phyloP scores from a whole-genome alignment of 2,888 invertebrate genomes.

The Campaea margaritaria region DNA sequence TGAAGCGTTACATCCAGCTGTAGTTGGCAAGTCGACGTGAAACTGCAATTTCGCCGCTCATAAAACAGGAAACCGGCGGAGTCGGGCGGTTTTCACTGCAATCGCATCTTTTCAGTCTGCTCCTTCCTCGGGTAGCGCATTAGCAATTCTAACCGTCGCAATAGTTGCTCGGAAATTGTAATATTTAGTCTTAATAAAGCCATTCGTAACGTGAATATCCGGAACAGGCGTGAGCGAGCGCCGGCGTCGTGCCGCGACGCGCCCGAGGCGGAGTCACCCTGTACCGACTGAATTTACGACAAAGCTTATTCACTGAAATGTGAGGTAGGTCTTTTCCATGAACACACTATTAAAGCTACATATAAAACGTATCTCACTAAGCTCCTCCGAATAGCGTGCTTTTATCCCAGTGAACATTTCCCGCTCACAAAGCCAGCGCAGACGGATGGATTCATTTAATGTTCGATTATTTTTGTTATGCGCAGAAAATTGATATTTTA shows the following conservation, averaged over 20 bases:
- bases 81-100: slow-evolving; percentile 63
- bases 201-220: slow-evolving; percentile 79
- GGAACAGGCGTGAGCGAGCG: slow-evolving; percentile 65
- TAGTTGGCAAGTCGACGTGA: slow-evolving; percentile 66
- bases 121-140: slow-evolving; percentile 65
- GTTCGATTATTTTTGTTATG: slow-evolving; percentile 21
- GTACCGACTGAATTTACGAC: slow-evolving; percentile 64
- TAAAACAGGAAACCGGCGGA: slow-evolving; percentile 69
- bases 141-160: slow-evolving; percentile 78
- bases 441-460: slow-evolving; percentile 23
- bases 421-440: slow-evolving; percentile 32
- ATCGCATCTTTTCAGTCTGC: slow-evolving; percentile 77
- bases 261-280: slow-evolving; percentile 60
- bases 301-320: slow-evolving; percentile 56
- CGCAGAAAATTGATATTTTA: slow-evolving; percentile 26
- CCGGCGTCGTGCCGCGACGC: slow-evolving; percentile 54
- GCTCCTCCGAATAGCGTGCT: slow-evolving; percentile 17
- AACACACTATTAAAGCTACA: slow-evolving; percentile 35
- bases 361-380: slow-evolving; percentile 26
- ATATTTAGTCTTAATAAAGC: slow-evolving; percentile 83
- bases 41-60: slow-evolving; percentile 77
- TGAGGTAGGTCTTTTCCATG: slow-evolving; percentile 38
- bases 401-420: slow-evolving; percentile 34
- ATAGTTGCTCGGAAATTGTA: slow-evolving; percentile 79
- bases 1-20: slow-evolving; percentile 64